Conservation (phyloP, 2,797 vertebrate species). For the Sebastes baramenuke region DNA sequence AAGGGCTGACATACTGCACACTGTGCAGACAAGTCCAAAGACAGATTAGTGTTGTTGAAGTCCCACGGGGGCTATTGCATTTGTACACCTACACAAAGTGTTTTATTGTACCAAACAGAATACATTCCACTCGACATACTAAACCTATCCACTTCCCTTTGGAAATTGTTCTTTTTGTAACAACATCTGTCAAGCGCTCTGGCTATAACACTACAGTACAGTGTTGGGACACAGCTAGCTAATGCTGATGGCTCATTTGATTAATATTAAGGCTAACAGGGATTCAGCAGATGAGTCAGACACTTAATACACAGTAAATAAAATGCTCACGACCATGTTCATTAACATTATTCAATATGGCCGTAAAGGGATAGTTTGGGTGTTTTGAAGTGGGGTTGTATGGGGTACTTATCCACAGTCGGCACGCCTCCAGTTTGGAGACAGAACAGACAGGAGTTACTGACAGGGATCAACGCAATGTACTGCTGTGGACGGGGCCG, state of each 20-base stretch:
- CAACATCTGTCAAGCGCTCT: background rate
- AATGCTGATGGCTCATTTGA: slow-evolving; percentile 7
- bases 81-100: slow-evolving; percentile 25
- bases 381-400: background rate
- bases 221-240: background rate
- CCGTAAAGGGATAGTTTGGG: background rate
- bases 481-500: too few relatives aligned
- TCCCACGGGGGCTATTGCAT: background rate
- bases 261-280: slow-evolving; percentile 19
- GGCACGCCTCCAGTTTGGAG: background rate
- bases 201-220: background rate
- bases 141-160: slow-evolving; percentile 3
- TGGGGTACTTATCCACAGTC: background rate
- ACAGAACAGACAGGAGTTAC: too few relatives aligned
- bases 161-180: slow-evolving; percentile 1
- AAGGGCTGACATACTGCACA: slow-evolving; percentile 33
- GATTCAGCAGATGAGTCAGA: slow-evolving; percentile 14
- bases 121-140: background rate
- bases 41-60: slow-evolving; percentile 21
- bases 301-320: slow-evolving; percentile 18
- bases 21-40: slow-evolving; percentile 19
- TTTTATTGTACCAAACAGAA: slow-evolving; percentile 4
- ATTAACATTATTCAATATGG: slow-evolving; percentile 13
- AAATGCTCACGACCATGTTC: background rate
- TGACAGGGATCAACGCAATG: background rate